Evolutionary conservation across 2,797 vertebrate species (phyloP).

Genomic region (Sternarchorhynchus goeldii): DNA sequence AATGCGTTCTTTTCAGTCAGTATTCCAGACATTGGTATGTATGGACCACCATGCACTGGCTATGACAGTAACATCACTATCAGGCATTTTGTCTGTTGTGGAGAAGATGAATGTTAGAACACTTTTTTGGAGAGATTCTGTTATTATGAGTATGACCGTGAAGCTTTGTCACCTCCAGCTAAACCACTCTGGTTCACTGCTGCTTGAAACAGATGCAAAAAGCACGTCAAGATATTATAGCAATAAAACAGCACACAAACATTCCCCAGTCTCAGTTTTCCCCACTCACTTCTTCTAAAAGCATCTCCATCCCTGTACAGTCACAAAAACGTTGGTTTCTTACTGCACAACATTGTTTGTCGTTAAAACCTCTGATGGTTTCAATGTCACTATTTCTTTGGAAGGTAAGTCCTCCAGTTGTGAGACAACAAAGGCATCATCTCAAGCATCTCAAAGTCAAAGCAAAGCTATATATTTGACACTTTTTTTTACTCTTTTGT

Average conservation of each 20-base stretch:
- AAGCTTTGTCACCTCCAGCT: background rate
- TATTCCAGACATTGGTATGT: conserved; percentile 71
- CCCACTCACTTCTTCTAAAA: background rate
- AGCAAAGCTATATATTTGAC: background rate
- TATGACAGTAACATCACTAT: conserved; percentile 7
- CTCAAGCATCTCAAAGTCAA: background rate
- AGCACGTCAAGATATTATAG: background rate
- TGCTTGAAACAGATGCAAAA: conserved; percentile 6
- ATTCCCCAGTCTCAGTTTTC: background rate
- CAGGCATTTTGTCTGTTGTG: background rate
- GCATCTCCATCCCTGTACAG: background rate
- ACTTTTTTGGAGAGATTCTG: background rate
- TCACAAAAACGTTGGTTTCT: background rate
- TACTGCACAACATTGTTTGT: background rate
- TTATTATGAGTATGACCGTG: background rate
- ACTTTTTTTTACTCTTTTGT: no score
- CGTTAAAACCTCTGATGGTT: background rate
- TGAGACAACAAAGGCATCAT: background rate
- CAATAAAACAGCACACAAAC: background rate
- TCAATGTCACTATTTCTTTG: background rate
- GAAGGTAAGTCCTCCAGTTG: background rate
- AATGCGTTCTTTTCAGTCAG: conserved; percentile 66
- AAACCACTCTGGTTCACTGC: conserved; percentile 13
- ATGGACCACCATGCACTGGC: conserved; percentile 52
- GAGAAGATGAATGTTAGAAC: background rate